Base-by-base conservation (phyloP, 2,888 invertebrate genomes). In the Hirudinaria manillensis region DNA sequence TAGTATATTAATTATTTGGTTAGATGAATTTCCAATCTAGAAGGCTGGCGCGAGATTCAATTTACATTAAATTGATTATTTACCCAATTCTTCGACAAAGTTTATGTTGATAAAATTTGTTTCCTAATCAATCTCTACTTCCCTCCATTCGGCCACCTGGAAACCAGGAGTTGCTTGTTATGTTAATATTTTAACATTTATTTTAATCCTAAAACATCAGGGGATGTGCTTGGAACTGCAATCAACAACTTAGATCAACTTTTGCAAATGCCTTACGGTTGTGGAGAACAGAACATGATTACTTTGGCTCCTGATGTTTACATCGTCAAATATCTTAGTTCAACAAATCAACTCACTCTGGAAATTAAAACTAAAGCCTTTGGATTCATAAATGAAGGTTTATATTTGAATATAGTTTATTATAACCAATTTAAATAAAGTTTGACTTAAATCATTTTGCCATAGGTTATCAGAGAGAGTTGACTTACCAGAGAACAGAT, bases 241-340 rank as follows among this genome's bases (percentile, higher is more conserved):
- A 89, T 94, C 71, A 88, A 91, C 56, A 91, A 92, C 83, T 86
- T 93, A 67, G 91, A 91, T 56, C 88, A 89, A 80, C 86, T 94
- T 72, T 89, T 94, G 27, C 83, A 90, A 78, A 89, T 92, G 86
- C 93, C 95, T 0, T 91, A 91, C 65, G 94, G 93, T 0, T 96
- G 96, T 85, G 93, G 97, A 0, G 93, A 93, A 84, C 94, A 95
- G 85, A 97, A 96, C 76, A 91, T 96, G 89, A 87, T 94, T 24
- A 92, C 93, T 78, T 90, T 98, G 82, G 93, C 96, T 67, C 92
- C 94, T 0, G 93, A 93, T 80, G 90, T 95, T 79, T 91, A 94
- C 72, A 89, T 94, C 73, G 87, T 93, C 10, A 91, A 93, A 81
- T 95, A 98, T 84, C 87, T 98, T 76, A 89, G 90, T 85, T 89